Evolutionary conservation across 2,797 vertebrate genomes (phyloP), one percentile per base, ranked within the genome.

Genomic region (Hipposideros larvatus): DNA sequence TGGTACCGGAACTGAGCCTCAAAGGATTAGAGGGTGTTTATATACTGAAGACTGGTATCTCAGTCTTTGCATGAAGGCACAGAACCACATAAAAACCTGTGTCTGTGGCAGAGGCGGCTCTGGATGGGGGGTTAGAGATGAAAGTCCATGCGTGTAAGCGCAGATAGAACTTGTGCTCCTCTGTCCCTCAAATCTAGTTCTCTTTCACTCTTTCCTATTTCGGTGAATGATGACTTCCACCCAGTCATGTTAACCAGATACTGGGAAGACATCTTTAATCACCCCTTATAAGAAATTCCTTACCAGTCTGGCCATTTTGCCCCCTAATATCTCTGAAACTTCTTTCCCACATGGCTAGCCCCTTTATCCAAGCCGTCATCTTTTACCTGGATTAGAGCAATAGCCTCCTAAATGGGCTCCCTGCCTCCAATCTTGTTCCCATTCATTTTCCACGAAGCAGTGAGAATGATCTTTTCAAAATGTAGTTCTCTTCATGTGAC

Each of bases 231-330:
- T 34, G 22, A 65, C 22, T 61, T 65, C 73, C 1, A 59, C 43
- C 7, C 51, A 93, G 48, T n/a, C 43, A 16, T 87, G 71, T 92
- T 96, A 74, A 78, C 13, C 53, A 59, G 73, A 78, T 34, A 75
- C 66, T 92, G 94, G 48, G 53, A 75, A 87, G 65, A 48, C 34
- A 79, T 92, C 48, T 95, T 85, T 83, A 66, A 95, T 79, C 8
- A 57, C 31, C 65, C 79, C 11, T 79, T 85, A 59, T 0, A 48
- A 85, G 18, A 84, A 70, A 61, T 83, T 71, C 41, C 21, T 88
- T 68, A 75, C 26, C 61, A 73, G 19, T 57, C 13, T 10, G 88
- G 18, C n/a, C 43, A 22, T 92, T 89, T 94, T 90, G 16, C 31
- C 46, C 96, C 14, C 57, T 78, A 74, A 41, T 66, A 28, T 43